These are phyloP conservation scores for Myotis yumanensis DNA, from an alignment of 2,113 vertebrate species.

Conservation along the genomic window DNA sequence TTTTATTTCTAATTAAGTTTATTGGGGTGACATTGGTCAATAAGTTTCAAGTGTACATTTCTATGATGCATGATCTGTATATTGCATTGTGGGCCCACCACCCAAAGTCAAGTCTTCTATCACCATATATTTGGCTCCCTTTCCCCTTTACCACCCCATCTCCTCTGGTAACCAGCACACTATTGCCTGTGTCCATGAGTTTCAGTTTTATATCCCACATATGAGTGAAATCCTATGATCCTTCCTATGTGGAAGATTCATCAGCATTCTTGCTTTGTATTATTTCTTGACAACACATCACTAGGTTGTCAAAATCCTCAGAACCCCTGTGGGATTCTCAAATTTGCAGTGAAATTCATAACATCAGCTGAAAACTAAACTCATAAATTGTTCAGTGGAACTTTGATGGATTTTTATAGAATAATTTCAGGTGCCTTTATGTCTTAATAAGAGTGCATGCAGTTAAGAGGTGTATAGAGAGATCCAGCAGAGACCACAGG, in stretches of 20 bases:
- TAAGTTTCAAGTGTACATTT: not conserved
- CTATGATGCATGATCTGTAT: not conserved
- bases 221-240: not conserved
- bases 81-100: not conserved
- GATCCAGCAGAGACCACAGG: not conserved
- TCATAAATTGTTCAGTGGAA: constrained; percentile 19
- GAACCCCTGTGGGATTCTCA: constrained; percentile 48
- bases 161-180: not conserved
- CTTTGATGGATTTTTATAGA: not conserved
- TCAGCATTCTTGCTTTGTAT: constrained; percentile 52
- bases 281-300: constrained; percentile 51
- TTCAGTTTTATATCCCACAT: not conserved
- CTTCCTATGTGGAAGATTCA: constrained; percentile 31
- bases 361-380: constrained; percentile 38
- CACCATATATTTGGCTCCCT: not conserved
- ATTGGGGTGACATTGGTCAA: not conserved
- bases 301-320: constrained; percentile 48
- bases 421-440: not conserved
- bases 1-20: not conserved
- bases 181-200: not conserved
- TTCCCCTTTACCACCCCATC: not conserved
- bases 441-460: not conserved
- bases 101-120: not conserved
- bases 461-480: not conserved
- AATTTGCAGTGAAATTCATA: constrained; percentile 30